phyloP scores from a whole-genome alignment of 1,140 invertebrate genomes.

The Vanessa atalanta region DNA sequence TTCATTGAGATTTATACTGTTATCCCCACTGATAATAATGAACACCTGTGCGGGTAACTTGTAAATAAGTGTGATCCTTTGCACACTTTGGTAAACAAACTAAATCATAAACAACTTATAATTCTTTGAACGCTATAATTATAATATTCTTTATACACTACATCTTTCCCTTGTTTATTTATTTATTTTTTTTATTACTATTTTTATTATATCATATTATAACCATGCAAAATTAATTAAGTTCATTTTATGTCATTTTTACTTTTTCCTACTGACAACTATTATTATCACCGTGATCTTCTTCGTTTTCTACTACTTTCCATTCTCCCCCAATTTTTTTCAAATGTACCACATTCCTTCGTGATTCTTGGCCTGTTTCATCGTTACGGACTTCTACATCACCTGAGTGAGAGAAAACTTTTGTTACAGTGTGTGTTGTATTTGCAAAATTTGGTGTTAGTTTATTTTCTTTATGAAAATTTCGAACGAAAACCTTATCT shows the following conservation, averaged over 20 bases:
- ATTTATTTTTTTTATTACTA: no score
- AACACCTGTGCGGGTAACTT: no score
- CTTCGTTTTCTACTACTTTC: conserved; percentile 17
- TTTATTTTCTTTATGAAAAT: conserved; percentile 40
- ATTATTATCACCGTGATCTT: background rate
- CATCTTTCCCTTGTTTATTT: no score
- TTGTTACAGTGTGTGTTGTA: background rate
- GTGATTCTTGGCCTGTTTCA: conserved; percentile 32
- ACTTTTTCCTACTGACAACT: background rate
- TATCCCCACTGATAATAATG: no score
- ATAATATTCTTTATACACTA: no score
- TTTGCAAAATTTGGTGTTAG: no score
- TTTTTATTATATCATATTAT: background rate
- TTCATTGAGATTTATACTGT: no score
- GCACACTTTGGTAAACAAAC: no score
- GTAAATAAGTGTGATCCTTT: no score
- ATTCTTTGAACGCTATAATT: no score
- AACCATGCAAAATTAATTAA: background rate
- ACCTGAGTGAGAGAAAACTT: background rate
- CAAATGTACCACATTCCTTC: conserved; percentile 30
- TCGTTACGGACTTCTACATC: background rate
- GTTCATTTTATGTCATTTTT: conserved; percentile 2
- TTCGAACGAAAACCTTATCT: conserved; percentile 46
- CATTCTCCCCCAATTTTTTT: conserved; percentile 30
- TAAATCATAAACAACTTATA: no score